Base-by-base conservation (phyloP, 1,140 invertebrate species). In the Aradophagus sp. region DNA sequence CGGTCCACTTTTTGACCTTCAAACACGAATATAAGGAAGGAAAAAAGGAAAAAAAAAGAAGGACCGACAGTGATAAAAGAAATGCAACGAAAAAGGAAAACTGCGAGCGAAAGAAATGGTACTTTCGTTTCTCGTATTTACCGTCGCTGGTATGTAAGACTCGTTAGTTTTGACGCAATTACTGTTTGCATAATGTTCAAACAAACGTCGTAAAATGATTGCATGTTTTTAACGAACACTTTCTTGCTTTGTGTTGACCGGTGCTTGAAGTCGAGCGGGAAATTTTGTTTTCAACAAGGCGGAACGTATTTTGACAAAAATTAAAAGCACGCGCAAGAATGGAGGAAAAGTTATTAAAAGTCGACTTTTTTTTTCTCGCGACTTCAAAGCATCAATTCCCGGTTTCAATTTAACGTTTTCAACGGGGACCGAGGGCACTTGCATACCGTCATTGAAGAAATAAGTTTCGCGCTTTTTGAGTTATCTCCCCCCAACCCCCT, bases 361-460 rank as follows among this genome's bases (percentile, higher is more conserved):
- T 71, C 53, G 67, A 77, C 77, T 59, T 79, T 80, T 58, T 73
- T 71, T 45, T 50, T 34, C 78, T n/a, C n/a, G n/a, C n/a, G n/a
- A 82, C 77, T 82, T 85, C 80, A 83, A 85, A 85, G 78, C 72
- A 81, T 76, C 80, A 77, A 82, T 83, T 83, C 71, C 75, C 74
- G 75, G 82, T 83, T 83, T 83, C 78, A 81, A 83, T 85, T 84
- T 80, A 74, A 70, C 48, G 59, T 45, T 58, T 56, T 48, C 53
- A n/a, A n/a, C n/a, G n/a, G n/a, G n/a, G n/a, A n/a, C 62, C 71
- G 56, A 75, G 76, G 8, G 20, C 20, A 5, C 8, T 8, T 23
- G 20, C 8, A 5, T 23, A 23, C 20, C 8, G n/a, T n/a, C n/a
- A n/a, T n/a, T n/a, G n/a, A n/a, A n/a, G n/a, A n/a, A n/a, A n/a